Conservation (phyloP, 2,888 invertebrate species). For the Luperina testacea region DNA sequence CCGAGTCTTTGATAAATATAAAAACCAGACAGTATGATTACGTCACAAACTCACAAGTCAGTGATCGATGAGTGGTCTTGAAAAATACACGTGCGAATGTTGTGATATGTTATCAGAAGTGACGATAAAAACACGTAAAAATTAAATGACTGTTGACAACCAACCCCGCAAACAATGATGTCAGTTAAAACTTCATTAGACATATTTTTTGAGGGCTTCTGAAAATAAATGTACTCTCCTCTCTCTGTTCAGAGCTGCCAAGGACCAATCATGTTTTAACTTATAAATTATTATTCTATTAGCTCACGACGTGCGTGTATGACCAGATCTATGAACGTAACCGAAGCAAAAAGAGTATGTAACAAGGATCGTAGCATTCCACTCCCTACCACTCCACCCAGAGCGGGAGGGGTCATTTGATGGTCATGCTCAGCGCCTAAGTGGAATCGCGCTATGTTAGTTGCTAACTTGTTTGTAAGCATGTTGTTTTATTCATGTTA, state of each 20-base stretch:
- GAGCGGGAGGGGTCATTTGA: too few species aligned
- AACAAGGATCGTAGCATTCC: too few species aligned
- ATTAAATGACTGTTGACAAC: constrained; percentile 44
- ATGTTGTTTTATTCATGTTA: neutral
- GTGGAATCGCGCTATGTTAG: neutral
- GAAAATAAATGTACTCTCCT: too few species aligned
- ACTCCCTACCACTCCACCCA: too few species aligned
- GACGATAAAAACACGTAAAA: constrained; percentile 42
- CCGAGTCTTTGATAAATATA: constrained; percentile 17
- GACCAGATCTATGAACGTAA: too few species aligned
- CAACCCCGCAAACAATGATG: constrained; percentile 30
- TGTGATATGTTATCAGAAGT: constrained; percentile 50
- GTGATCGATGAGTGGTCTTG: constrained; percentile 44
- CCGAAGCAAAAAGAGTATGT: neutral
- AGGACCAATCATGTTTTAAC: too few species aligned
- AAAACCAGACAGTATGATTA: constrained; percentile 36
- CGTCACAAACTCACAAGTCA: constrained; percentile 38
- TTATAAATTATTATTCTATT: neutral
- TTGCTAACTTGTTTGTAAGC: neutral
- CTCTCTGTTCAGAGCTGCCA: too few species aligned
- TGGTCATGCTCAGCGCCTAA: too few species aligned
- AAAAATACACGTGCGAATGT: constrained; percentile 54
- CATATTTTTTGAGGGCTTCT: too few species aligned
- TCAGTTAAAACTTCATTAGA: neutral
- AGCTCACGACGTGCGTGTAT: neutral